Conservation (phyloP, 2,797 vertebrate genomes). For the Cottoperca gobio region DNA sequence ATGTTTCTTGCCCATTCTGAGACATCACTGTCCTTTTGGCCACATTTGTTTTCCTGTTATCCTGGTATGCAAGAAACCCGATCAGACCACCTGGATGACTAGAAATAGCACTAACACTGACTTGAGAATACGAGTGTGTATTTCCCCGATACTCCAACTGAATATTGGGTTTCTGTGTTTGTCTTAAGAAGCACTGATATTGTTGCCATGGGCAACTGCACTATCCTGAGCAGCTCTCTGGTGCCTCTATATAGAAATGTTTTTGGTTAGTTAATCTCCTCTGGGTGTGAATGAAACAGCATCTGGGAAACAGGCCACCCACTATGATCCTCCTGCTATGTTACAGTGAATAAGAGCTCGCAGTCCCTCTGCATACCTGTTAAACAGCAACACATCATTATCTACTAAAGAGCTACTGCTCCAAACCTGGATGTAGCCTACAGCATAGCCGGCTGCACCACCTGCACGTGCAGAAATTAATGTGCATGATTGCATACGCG, state of each 20-base stretch:
- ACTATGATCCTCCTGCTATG: slow-evolving; percentile 64
- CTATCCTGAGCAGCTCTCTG: slow-evolving; percentile 72
- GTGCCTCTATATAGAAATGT: slow-evolving; percentile 64
- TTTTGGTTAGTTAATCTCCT: slow-evolving; percentile 78
- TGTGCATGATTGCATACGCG: background rate
- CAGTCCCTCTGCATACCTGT: slow-evolving; percentile 52
- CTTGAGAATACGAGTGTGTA: slow-evolving; percentile 37
- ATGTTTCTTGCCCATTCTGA: background rate
- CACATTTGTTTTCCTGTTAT: slow-evolving; percentile 1
- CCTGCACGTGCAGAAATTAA: background rate
- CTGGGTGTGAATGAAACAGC: slow-evolving; percentile 71
- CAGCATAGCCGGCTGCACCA: background rate
- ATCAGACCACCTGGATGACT: background rate
- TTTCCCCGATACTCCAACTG: slow-evolving; percentile 55
- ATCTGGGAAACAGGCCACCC: slow-evolving; percentile 75
- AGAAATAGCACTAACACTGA: slow-evolving; percentile 15
- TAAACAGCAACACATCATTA: slow-evolving; percentile 29
- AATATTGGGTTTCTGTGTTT: slow-evolving; percentile 77
- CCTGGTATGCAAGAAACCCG: slow-evolving; percentile 5
- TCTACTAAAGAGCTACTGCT: slow-evolving; percentile 7
- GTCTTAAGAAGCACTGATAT: slow-evolving; percentile 76
- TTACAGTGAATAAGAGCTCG: slow-evolving; percentile 50
- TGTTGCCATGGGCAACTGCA: slow-evolving; percentile 82
- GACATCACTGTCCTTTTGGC: background rate
- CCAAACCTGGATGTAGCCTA: background rate